A percentile compares a stretch with the other conserved stretches of the same genome.
phyloP scores from a whole-genome alignment of 2,888 invertebrate genomes.

The Flexamia atlantica region DNA sequence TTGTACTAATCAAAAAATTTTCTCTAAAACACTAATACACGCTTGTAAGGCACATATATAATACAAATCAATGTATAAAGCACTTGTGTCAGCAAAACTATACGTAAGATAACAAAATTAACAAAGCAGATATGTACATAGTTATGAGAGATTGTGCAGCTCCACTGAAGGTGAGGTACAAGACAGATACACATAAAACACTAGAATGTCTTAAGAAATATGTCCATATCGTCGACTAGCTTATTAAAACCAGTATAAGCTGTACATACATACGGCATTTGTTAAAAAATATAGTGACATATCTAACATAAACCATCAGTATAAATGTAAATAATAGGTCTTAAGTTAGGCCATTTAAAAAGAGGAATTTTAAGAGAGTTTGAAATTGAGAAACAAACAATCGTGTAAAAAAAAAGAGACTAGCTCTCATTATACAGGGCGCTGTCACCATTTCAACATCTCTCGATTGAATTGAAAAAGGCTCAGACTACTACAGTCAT shows the following conservation, averaged over 20 bases:
- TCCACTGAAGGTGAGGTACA: not conserved
- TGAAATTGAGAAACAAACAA: too few relatives aligned
- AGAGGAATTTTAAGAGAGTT: too few relatives aligned
- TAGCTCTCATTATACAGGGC: too few relatives aligned
- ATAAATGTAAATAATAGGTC: not conserved
- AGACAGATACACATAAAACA: not conserved
- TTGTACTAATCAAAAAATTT: constrained; percentile 36
- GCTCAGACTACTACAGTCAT: too few relatives aligned
- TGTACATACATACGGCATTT: not conserved
- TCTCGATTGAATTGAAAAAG: too few relatives aligned
- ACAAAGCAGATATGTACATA: constrained; percentile 35
- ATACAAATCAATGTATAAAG: constrained; percentile 34
- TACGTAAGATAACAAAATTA: not conserved
- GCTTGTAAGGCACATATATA: constrained; percentile 46
- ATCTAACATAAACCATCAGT: not conserved
- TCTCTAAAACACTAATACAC: constrained; percentile 28
- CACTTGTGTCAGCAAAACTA: constrained; percentile 23
- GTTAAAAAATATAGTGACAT: not conserved
- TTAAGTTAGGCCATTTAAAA: not conserved
- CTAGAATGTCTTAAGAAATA: not conserved
- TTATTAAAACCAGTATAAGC: constrained; percentile 9
- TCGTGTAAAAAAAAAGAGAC: too few relatives aligned
- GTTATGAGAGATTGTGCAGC: not conserved
- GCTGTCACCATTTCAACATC: too few relatives aligned
- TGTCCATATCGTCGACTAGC: constrained; percentile 45